phyloP scores from a whole-genome alignment of 1,140 invertebrate species.

The Geopemphigus sp. region DNA sequence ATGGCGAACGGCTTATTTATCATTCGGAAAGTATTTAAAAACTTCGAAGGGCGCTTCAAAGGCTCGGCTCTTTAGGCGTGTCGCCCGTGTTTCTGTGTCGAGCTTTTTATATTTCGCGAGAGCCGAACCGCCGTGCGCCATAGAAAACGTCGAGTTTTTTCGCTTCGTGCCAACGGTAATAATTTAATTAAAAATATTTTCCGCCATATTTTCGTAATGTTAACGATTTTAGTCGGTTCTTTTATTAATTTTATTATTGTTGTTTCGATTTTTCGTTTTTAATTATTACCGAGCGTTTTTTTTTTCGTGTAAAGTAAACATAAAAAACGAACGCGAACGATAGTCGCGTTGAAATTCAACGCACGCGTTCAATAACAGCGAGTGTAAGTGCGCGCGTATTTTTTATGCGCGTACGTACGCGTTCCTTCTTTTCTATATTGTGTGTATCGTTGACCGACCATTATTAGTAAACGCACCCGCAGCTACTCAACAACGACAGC shows the following conservation, averaged over 20 bases:
- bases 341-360: constrained; percentile 16
- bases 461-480: constrained; percentile 16
- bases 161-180: background rate
- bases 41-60: constrained; percentile 32
- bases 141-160: background rate
- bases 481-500: constrained; percentile 16
- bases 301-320: constrained; percentile 22
- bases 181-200: constrained; percentile 50
- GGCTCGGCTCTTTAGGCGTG: constrained; percentile 31
- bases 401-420: background rate
- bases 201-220: constrained; percentile 24
- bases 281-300: background rate
- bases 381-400: background rate
- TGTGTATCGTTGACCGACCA: constrained; percentile 19
- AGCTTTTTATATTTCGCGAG: constrained; percentile 1
- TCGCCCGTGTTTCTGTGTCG: constrained; percentile 6
- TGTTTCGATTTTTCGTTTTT: background rate
- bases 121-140: background rate
- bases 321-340: constrained; percentile 25
- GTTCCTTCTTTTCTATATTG: constrained; percentile 5
- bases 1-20: constrained; percentile 43
- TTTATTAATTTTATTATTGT: constrained; percentile 13
- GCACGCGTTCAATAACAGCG: constrained; percentile 23
- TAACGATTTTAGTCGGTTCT: constrained; percentile 37
- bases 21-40: constrained; percentile 45